A percentile compares a stretch with the other conserved stretches of the same genome.
Evolutionary conservation across 2,113 vertebrate genomes (phyloP).

Genomic region (Isurus oxyrinchus): DNA sequence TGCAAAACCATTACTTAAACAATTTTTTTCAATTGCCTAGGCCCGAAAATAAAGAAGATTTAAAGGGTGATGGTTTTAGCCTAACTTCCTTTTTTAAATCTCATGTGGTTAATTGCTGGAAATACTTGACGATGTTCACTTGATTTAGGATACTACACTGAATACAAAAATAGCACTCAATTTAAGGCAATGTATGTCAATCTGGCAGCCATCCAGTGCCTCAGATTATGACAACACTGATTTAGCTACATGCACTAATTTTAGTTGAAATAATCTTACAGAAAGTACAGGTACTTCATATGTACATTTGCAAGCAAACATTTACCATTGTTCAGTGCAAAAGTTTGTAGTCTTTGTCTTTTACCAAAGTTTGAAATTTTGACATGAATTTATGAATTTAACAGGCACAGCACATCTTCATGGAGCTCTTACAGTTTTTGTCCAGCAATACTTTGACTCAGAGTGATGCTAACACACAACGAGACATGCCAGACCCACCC

Average conservation of each 20-base stretch:
- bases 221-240: neutral
- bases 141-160: neutral
- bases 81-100: neutral
- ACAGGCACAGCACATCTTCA: neutral
- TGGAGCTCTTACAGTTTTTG: neutral
- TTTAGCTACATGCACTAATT: neutral
- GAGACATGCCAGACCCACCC: neutral
- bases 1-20: neutral
- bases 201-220: neutral
- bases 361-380: neutral
- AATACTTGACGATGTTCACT: neutral
- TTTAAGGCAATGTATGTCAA: neutral
- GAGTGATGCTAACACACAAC: neutral
- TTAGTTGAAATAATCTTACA: neutral
- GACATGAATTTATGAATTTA: neutral
- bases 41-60: neutral
- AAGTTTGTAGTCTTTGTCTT: neutral
- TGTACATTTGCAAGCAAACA: too few species aligned
- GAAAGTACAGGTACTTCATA: neutral
- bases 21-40: neutral
- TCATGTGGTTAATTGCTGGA: neutral
- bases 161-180: neutral
- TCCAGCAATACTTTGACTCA: neutral
- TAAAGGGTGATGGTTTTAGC: neutral
- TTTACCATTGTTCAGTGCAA: neutral